Conservation (phyloP, 2,888 invertebrate genomes). For the Tenthredo livida region DNA sequence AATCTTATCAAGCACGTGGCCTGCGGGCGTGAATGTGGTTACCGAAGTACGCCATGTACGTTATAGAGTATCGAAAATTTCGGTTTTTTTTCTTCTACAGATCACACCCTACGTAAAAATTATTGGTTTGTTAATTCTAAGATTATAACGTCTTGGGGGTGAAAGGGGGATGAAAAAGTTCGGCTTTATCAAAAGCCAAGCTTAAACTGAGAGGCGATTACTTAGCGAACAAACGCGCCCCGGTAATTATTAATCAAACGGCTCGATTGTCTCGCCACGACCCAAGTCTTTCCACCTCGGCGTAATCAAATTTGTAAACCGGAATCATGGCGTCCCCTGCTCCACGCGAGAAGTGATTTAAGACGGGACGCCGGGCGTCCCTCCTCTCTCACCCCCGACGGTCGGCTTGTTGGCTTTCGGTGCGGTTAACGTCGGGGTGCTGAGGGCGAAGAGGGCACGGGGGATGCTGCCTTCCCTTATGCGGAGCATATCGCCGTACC, state of each 20-base stretch:
- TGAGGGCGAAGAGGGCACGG: slow-evolving; percentile 61
- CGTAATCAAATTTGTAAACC: slow-evolving; percentile 61
- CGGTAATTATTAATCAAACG: slow-evolving; percentile 53
- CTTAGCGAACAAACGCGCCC: slow-evolving; percentile 39
- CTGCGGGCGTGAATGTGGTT: background rate
- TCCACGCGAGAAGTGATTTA: slow-evolving; percentile 55
- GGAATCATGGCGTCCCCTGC: slow-evolving; percentile 59
- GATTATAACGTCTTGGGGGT: background rate
- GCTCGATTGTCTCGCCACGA: slow-evolving; percentile 41
- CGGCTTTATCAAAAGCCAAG: background rate
- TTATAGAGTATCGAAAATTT: background rate
- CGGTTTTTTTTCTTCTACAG: background rate
- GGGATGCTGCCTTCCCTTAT: slow-evolving; percentile 73
- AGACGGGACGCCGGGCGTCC: slow-evolving; percentile 55
- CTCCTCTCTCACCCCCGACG: slow-evolving; percentile 50
- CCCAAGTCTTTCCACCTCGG: slow-evolving; percentile 40
- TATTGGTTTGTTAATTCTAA: background rate
- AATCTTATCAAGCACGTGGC: background rate
- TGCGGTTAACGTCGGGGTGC: slow-evolving; percentile 55
- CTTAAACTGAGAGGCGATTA: slow-evolving; percentile 36
- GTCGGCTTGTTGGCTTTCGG: slow-evolving; percentile 57
- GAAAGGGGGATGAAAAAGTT: background rate
- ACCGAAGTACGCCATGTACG: background rate
- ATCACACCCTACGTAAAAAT: background rate
- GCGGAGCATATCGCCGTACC: slow-evolving; percentile 55